A percentile compares a stretch with the other conserved stretches of the same genome.
Evolutionary conservation across 2,797 vertebrate genomes (phyloP).

Genomic region (Xiphophorus birchmanni): DNA sequence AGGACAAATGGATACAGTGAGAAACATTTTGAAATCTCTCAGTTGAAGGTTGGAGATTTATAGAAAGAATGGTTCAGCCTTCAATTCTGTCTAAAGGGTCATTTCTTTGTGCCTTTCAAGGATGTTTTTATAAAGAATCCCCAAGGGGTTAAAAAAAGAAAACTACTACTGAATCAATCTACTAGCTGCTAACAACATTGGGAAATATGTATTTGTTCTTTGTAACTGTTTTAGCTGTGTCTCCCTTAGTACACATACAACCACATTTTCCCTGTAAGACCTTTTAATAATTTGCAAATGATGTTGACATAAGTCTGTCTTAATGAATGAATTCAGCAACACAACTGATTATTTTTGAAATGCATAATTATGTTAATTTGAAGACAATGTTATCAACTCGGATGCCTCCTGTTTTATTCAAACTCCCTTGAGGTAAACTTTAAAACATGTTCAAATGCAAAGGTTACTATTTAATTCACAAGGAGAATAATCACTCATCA

Average conservation of each 20-base stretch:
- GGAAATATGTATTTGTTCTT: neutral
- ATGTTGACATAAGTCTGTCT: constrained; percentile 35
- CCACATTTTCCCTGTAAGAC: neutral
- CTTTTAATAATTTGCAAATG: constrained; percentile 28
- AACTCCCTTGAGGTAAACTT: constrained; percentile 27
- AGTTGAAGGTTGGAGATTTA: neutral
- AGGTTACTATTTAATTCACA: constrained; percentile 34
- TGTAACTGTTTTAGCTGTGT: neutral
- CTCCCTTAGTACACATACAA: neutral
- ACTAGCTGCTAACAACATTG: neutral
- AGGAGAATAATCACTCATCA: constrained; percentile 37
- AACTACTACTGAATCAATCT: neutral
- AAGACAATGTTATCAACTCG: constrained; percentile 15
- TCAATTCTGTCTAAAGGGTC: neutral
- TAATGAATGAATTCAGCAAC: constrained; percentile 63
- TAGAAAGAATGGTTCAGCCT: neutral
- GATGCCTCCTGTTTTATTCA: constrained; percentile 57
- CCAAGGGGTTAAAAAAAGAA: neutral
- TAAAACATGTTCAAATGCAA: constrained; percentile 3
- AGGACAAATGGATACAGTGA: neutral
- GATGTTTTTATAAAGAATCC: neutral
- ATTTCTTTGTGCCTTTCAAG: neutral
- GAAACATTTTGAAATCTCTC: neutral
- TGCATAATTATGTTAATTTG: constrained; percentile 28
- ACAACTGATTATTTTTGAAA: constrained; percentile 43